Evolutionary conservation across 1,140 invertebrate genomes (phyloP), one percentile per base, ranked within the genome.

Genomic region (Neocloeon triangulifer): DNA sequence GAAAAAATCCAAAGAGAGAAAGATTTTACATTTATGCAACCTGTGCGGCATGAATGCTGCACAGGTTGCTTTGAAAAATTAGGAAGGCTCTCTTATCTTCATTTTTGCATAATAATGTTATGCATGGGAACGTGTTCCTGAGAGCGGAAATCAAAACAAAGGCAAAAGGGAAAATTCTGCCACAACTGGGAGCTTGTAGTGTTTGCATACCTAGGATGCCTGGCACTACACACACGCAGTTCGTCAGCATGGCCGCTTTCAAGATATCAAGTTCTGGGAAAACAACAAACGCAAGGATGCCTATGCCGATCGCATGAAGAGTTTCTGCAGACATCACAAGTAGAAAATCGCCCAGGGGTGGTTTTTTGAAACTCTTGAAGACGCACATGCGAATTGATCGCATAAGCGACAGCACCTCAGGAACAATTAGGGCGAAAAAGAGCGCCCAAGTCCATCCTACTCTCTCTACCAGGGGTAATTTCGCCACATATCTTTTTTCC

Each of bases 211-310:
- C 42, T 5, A 58, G 44, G n/a, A 63, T 37, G 0, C 50, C 54
- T 0, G 64, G 64, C 1, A 63, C 34, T 12, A 60, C 42, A 37
- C 53, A 60, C 10, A 64, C 47, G 25, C 49, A 56, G 39, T 56
- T 60, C 19, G 61, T 52, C 2, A 64, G 35, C 43, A 63, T 51
- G 4, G 57, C 42, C 0, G 51, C 56, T 35, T 56, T 48, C 18
- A 61, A 41, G 30, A 56, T 51, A 37, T 67, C 57, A 14, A 64
- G 36, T 28, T 51, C 41, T 1, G 64, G 64, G 5, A 67, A 43
- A 4, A 65, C 55, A 4, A 51, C 38, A 38, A 59, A 66, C 2
- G 61, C 44, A n/a, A 67, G 40, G 4, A 67, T 40, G 18, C 44
- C 48, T 7, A 63, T 33, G 5, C 64, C 64, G 19, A 62, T 41